Conservation (phyloP, 2,888 invertebrate species). For the Ceraclea dissimilis region DNA sequence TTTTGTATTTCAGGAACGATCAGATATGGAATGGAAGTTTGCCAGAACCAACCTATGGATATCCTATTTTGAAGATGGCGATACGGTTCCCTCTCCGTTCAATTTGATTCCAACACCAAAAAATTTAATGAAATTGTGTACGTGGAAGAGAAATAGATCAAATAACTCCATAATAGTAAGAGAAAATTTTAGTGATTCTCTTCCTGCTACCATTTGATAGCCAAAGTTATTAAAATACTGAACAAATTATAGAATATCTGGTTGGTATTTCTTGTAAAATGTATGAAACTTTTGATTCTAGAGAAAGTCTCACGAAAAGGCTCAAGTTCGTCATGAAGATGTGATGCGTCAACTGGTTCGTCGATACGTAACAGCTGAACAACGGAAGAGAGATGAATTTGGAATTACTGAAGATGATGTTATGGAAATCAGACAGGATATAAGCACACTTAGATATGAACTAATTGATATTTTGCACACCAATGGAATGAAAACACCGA, state of each 20-base stretch:
- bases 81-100: slow-evolving; percentile 90
- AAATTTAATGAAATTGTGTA: slow-evolving; percentile 43
- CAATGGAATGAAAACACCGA: slow-evolving; percentile 82
- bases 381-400: slow-evolving; percentile 80
- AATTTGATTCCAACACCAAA: slow-evolving; percentile 88
- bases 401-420: slow-evolving; percentile 96
- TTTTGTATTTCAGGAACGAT: slow-evolving; percentile 63
- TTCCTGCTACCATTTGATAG: not conserved
- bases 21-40: slow-evolving; percentile 97
- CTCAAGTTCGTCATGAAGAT: slow-evolving; percentile 65
- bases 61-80: slow-evolving; percentile 90
- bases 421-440: slow-evolving; percentile 95
- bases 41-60: slow-evolving; percentile 94
- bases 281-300: slow-evolving; percentile 32
- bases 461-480: slow-evolving; percentile 83
- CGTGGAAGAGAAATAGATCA: slow-evolving; percentile 37
- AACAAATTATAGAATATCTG: too few relatives aligned
- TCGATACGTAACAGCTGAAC: slow-evolving; percentile 85
- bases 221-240: not conserved
- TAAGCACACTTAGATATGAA: slow-evolving; percentile 89
- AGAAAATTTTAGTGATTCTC: too few relatives aligned
- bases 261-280: too few relatives aligned
- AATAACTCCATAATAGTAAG: slow-evolving; percentile 57
- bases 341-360: slow-evolving; percentile 85
- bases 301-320: slow-evolving; percentile 68